These are phyloP conservation scores for Myotis pilosus DNA, from an alignment of 2,797 vertebrate genomes.

Conservation along the genomic window DNA sequence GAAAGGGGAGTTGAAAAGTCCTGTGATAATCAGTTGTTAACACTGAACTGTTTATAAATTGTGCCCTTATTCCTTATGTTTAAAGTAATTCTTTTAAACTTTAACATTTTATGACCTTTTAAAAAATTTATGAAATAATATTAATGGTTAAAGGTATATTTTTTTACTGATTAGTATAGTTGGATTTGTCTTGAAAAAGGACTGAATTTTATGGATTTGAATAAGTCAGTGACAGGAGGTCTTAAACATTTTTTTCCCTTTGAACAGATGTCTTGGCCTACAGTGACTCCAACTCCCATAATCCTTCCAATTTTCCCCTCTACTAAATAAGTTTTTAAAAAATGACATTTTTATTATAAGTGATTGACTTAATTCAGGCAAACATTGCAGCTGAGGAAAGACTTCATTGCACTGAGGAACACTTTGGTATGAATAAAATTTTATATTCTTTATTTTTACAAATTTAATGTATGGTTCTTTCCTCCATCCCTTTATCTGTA, in stretches of 20 bases:
- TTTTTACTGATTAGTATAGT: conserved; percentile 42
- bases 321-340: conserved; percentile 73
- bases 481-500: not conserved
- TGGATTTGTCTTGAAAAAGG: conserved; percentile 63
- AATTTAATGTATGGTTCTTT: conserved; percentile 38
- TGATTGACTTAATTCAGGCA: conserved; percentile 77
- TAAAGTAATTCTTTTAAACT: conserved; percentile 43
- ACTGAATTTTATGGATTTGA: conserved; percentile 64
- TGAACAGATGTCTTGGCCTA: conserved; percentile 76
- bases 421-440: conserved; percentile 68
- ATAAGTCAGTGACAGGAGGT: conserved; percentile 74
- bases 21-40: conserved; percentile 21
- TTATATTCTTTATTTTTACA: conserved; percentile 53
- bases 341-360: conserved; percentile 76
- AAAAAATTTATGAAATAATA: conserved; percentile 36
- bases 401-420: conserved; percentile 61
- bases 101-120: conserved; percentile 40
- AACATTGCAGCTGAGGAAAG: conserved; percentile 69
- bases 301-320: conserved; percentile 71
- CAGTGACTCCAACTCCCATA: conserved; percentile 72
- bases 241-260: conserved; percentile 67
- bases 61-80: conserved; percentile 16
- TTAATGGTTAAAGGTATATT: conserved; percentile 54
- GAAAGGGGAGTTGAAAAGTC: not conserved
- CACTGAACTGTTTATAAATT: not conserved